phyloP scores from a whole-genome alignment of 2,797 vertebrate genomes.

The Astyanax mexicanus region DNA sequence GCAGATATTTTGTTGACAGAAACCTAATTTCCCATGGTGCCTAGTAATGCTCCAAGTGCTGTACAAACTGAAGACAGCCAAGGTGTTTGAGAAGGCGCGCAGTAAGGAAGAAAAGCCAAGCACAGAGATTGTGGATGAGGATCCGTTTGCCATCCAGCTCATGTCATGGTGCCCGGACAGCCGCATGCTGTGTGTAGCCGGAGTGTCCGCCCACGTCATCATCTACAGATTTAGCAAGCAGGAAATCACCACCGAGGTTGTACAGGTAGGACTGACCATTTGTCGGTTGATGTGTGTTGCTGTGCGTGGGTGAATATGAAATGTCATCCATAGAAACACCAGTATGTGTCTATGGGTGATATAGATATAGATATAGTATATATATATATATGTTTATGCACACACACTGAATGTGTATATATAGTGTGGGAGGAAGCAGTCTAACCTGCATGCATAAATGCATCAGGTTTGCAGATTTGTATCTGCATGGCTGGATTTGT shows the following conservation, averaged over 20 bases:
- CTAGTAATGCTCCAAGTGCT: constrained; percentile 97
- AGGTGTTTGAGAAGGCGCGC: constrained; percentile 96
- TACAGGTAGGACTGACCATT: constrained; percentile 83
- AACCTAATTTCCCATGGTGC: constrained; percentile 16
- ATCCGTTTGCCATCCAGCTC: constrained; percentile 80
- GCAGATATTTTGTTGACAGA: no score
- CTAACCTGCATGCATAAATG: constrained; percentile 1
- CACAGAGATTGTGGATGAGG: constrained; percentile 94
- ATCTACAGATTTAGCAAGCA: constrained; percentile 97
- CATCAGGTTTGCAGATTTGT: constrained; percentile 1
- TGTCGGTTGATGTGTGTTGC: constrained; percentile 8
- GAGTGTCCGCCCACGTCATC: constrained; percentile 96
- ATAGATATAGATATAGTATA: no score
- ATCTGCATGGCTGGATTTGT: constrained; percentile 17
- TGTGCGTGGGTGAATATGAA: neutral
- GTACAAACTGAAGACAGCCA: constrained; percentile 98
- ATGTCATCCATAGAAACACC: no score
- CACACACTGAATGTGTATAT: neutral
- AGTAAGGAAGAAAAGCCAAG: constrained; percentile 92
- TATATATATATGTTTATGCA: no score
- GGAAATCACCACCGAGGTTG: constrained; percentile 92
- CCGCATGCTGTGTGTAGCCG: constrained; percentile 93
- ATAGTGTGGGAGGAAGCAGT: constrained; percentile 25
- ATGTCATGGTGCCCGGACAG: constrained; percentile 97
- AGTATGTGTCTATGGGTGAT: neutral